Evolutionary conservation across 1,140 invertebrate species (phyloP).

Genomic region (Aradophagus sp.): DNA sequence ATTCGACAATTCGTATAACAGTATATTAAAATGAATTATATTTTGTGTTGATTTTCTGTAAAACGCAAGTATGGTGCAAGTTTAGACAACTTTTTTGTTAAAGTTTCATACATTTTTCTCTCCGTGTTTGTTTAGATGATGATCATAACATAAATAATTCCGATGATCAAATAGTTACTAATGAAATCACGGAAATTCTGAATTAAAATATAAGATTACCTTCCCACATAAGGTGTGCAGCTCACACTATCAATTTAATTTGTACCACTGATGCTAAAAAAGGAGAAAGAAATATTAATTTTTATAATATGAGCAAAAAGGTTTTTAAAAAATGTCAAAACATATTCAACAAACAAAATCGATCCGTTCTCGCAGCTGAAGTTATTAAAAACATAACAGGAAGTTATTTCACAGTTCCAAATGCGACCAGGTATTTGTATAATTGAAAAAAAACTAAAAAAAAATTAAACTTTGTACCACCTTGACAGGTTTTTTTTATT

Average conservation of each 20-base stretch:
- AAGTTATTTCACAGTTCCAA: conserved; percentile 16
- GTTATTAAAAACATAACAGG: conserved; percentile 6
- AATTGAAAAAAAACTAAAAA: conserved; percentile 1
- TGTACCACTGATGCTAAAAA: conserved; percentile 6
- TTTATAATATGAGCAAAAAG: not conserved
- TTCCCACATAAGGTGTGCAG: conserved; percentile 5
- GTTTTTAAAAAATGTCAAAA: conserved; percentile 13
- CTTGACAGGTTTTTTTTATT: too few relatives aligned
- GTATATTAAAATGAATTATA: too few relatives aligned
- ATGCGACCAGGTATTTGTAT: conserved; percentile 7
- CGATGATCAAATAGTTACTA: not conserved
- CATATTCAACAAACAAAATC: conserved; percentile 17
- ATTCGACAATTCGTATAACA: too few relatives aligned
- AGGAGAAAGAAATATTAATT: not conserved
- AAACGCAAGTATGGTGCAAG: too few relatives aligned
- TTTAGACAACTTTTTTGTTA: too few relatives aligned
- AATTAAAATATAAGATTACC: not conserved
- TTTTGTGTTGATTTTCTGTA: too few relatives aligned
- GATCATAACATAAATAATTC: too few relatives aligned
- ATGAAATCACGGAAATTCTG: conserved; percentile 8
- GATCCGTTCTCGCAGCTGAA: conserved; percentile 6
- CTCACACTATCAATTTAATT: conserved; percentile 3
- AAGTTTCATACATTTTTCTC: too few relatives aligned
- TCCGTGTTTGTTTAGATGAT: too few relatives aligned
- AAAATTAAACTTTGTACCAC: not conserved